These are phyloP conservation scores for Gavialis gangeticus DNA, from an alignment of 2,113 vertebrate genomes.

Conservation along the genomic window DNA sequence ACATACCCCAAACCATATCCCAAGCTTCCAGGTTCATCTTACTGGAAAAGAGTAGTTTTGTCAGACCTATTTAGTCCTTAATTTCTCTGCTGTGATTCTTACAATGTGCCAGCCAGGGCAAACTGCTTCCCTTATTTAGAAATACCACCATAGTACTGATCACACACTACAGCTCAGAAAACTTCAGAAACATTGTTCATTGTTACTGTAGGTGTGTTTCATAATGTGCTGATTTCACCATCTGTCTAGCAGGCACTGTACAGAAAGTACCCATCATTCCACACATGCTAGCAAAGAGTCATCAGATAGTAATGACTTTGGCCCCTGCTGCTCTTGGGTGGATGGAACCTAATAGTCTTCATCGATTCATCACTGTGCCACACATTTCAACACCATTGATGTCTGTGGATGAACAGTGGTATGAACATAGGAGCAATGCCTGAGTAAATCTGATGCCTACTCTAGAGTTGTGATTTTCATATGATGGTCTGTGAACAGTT, in stretches of 20 bases:
- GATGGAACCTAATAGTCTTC: slow-evolving; percentile 44
- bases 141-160: background rate
- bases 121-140: background rate
- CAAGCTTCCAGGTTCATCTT: background rate
- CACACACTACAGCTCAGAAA: background rate
- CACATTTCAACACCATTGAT: slow-evolving; percentile 8
- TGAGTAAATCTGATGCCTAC: background rate
- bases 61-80: background rate
- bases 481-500: background rate
- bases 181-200: background rate
- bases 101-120: background rate
- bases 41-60: background rate
- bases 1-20: background rate
- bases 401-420: background rate
- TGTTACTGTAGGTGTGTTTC: background rate
- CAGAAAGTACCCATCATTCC: slow-evolving; percentile 52
- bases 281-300: slow-evolving; percentile 42
- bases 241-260: slow-evolving; percentile 35
- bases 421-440: background rate
- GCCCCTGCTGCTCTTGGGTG: slow-evolving; percentile 24
- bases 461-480: background rate
- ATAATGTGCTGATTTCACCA: slow-evolving; percentile 59
- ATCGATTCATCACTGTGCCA: slow-evolving; percentile 3
- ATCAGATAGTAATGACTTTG: background rate
- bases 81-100: background rate